Conservation (phyloP, 2,888 invertebrate genomes). For the Aleiodes testaceus region DNA sequence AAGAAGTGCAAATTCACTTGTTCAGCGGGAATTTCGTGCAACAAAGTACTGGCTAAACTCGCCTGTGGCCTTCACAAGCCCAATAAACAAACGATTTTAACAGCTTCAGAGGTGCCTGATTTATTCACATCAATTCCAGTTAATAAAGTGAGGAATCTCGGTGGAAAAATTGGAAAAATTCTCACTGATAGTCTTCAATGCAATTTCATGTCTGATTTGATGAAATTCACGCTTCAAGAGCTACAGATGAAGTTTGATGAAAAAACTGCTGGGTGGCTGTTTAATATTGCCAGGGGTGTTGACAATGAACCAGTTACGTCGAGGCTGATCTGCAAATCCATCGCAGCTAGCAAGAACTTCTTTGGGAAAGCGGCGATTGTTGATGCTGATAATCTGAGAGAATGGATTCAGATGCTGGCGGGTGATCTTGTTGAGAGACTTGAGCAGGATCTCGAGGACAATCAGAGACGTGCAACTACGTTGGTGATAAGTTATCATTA, state of each 20-base stretch:
- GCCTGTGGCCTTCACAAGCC: slow-evolving; percentile 95
- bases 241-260: slow-evolving; percentile 85
- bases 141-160: slow-evolving; percentile 90
- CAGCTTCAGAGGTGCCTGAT: slow-evolving; percentile 78
- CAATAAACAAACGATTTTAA: slow-evolving; percentile 92
- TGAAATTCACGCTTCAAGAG: slow-evolving; percentile 81
- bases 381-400: slow-evolving; percentile 75
- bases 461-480: slow-evolving; percentile 85
- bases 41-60: slow-evolving; percentile 93
- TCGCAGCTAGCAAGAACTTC: slow-evolving; percentile 97
- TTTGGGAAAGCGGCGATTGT: slow-evolving; percentile 84
- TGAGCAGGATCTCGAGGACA: slow-evolving; percentile 85
- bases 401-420: slow-evolving; percentile 89
- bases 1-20: slow-evolving; percentile 90
- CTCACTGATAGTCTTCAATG: slow-evolving; percentile 84
- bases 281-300: slow-evolving; percentile 88
- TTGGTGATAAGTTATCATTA: slow-evolving; percentile 82
- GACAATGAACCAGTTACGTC: slow-evolving; percentile 92
- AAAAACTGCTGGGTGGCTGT: slow-evolving; percentile 90
- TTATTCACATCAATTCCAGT: slow-evolving; percentile 80
- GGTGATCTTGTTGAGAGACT: slow-evolving; percentile 89
- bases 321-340: slow-evolving; percentile 90
- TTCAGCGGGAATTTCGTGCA: slow-evolving; percentile 97
- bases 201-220: slow-evolving; percentile 86
- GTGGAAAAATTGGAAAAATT: slow-evolving; percentile 92